A percentile compares a stretch with the other conserved stretches of the same genome.
phyloP scores from a whole-genome alignment of 1,140 invertebrate genomes.

The Lasioglossum albipes region DNA sequence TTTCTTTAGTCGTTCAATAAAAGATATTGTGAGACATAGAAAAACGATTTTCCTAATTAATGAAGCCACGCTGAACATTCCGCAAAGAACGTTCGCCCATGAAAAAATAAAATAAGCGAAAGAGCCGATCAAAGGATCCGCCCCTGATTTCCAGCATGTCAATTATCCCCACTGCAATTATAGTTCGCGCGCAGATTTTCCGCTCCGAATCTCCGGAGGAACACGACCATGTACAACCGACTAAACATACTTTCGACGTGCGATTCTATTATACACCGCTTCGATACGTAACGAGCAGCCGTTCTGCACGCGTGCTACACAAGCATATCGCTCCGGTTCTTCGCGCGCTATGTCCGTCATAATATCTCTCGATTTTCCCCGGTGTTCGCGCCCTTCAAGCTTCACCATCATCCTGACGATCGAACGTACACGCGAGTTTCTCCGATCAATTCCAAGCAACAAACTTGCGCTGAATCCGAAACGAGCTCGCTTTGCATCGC shows the following conservation, averaged over 20 bases:
- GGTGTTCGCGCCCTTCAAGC: background rate
- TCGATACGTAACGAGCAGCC: background rate
- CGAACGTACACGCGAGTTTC: conserved; percentile 16
- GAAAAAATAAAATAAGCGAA: too few species aligned
- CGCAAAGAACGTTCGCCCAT: too few species aligned
- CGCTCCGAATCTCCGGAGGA: conserved; percentile 13
- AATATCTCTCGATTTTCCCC: background rate
- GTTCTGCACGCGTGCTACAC: background rate
- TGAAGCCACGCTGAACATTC: too few species aligned
- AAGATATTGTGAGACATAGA: too few species aligned
- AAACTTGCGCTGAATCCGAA: conserved; percentile 11
- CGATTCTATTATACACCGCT: background rate
- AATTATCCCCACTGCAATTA: background rate
- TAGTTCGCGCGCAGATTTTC: conserved; percentile 5
- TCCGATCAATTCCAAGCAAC: conserved; percentile 6
- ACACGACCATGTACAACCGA: background rate
- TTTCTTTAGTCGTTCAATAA: too few species aligned
- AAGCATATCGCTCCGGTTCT: conserved; percentile 10
- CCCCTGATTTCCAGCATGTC: background rate
- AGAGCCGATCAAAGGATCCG: background rate
- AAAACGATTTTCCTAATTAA: too few species aligned
- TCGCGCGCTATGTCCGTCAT: background rate
- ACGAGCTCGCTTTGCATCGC: background rate
- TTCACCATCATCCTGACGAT: too few species aligned
- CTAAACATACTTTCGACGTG: background rate